These are phyloP conservation scores for Nylanderia fulva DNA, from an alignment of 1,140 invertebrate species.

Conservation along the genomic window DNA sequence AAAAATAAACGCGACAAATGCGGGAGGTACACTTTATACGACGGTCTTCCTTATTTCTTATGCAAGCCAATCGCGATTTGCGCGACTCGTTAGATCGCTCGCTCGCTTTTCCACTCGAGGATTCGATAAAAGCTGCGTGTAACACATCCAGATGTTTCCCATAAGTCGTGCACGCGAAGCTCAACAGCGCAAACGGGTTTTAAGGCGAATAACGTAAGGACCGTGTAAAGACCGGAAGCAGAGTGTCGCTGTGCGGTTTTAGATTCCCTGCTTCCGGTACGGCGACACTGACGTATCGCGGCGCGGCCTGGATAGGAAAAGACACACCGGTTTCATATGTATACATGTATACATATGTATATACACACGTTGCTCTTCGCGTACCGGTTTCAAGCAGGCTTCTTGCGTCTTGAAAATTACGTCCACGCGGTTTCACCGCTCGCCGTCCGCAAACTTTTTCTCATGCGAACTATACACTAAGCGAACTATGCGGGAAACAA, in stretches of 20 bases:
- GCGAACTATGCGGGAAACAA: conserved; percentile 28
- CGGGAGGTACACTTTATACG: background rate
- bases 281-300: background rate
- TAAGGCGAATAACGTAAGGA: conserved; percentile 37
- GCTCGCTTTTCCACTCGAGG: conserved; percentile 15
- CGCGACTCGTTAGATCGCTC: background rate
- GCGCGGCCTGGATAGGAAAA: background rate
- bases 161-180: conserved; percentile 26
- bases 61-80: conserved; percentile 20
- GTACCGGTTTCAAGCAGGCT: conserved; percentile 36
- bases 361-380: no score
- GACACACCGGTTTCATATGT: background rate
- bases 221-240: conserved; percentile 46
- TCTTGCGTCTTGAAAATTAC: conserved; percentile 32
- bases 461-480: conserved; percentile 9
- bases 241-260: conserved; percentile 44
- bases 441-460: conserved; percentile 19
- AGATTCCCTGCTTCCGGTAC: conserved; percentile 44
- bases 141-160: conserved; percentile 25
- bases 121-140: conserved; percentile 17
- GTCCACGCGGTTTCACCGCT: conserved; percentile 30
- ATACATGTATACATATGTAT: background rate
- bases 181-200: conserved; percentile 19
- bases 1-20: background rate
- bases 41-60: background rate